Evolutionary conservation across 2,888 invertebrate genomes (phyloP), one percentile per base, ranked within the genome.

Genomic region (Blomia tropicalis): DNA sequence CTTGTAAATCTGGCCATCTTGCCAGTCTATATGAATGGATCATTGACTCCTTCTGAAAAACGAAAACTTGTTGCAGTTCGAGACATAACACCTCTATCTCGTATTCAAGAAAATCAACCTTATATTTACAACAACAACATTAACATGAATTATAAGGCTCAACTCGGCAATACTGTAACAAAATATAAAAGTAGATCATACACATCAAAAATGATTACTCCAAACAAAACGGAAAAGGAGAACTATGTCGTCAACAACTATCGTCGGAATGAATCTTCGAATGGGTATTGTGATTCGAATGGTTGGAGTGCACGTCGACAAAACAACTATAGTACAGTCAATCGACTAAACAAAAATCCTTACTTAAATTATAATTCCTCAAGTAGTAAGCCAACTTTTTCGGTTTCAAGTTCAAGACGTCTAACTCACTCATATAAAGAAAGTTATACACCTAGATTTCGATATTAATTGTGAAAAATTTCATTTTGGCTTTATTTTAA

Each of bases 21-120:
- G 29, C 62, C 56, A 7, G 58, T 58, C 29, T 62, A 44, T 47
- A 14, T 23, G 14, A 43, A 36, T n/a, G n/a, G 29, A 14, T 23
- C 41, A 2, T 27, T 4, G 19, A 58, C 62, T 5, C 62, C 62
- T 27, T n/a, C 14, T 19, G 29, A 29, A 19, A 56, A 56, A 31
- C 56, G 56, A 56, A 56, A 36, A 19, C 29, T 56, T 2, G 56
- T 32, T 14, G 31, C 56, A 14, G 23, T 56, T 14, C 56, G 31
- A 14, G 56, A 56, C 14, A 30, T 56, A 30, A 56, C 56, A 22
- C 56, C 56, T 19, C 29, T 47, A 14, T 11, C 7, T 7, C 7
- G 17, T 36, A 47, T 47, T 47, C 51, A 47, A 22, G 7, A 7
- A 47, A 47, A 11, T n/a, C 7, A 14, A n/a, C 27, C 51, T n/a